Conservation (phyloP, 2,113 vertebrate genomes). For the Donacobius atricapilla region DNA sequence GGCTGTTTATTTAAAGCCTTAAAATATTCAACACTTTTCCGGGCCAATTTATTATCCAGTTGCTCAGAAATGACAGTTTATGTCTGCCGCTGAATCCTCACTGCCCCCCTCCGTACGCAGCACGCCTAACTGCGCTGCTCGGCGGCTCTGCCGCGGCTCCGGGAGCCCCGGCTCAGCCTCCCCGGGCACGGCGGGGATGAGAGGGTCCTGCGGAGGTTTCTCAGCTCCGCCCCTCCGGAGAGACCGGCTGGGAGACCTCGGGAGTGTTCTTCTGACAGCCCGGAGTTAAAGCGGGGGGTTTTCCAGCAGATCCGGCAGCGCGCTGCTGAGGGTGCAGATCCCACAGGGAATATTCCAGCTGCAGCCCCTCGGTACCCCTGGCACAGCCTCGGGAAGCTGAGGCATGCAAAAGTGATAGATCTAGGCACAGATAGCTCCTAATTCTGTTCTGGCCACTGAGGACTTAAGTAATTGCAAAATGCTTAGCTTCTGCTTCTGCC, state of each 20-base stretch:
- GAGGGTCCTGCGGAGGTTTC: background rate
- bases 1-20: background rate
- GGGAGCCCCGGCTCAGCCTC: background rate
- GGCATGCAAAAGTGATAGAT: background rate
- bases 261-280: background rate
- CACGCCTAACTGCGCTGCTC: background rate
- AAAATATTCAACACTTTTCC: background rate
- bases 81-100: constrained; percentile 54
- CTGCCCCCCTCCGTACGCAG: constrained; percentile 49
- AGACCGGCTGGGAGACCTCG: background rate
- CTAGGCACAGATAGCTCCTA: background rate
- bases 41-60: background rate
- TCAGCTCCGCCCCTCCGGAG: background rate
- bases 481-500: background rate
- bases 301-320: background rate
- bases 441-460: background rate
- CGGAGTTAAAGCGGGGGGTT: background rate
- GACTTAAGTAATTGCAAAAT: background rate
- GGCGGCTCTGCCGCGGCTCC: background rate
- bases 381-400: background rate
- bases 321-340: background rate
- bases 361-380: background rate
- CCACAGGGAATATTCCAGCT: background rate
- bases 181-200: background rate
- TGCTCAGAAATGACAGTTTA: constrained; percentile 14